Percentiles rank a stretch among this genome's conserved stretches.
Evolutionary conservation across 1,140 invertebrate species (phyloP).

Genomic region (Coenobita brevimanus): DNA sequence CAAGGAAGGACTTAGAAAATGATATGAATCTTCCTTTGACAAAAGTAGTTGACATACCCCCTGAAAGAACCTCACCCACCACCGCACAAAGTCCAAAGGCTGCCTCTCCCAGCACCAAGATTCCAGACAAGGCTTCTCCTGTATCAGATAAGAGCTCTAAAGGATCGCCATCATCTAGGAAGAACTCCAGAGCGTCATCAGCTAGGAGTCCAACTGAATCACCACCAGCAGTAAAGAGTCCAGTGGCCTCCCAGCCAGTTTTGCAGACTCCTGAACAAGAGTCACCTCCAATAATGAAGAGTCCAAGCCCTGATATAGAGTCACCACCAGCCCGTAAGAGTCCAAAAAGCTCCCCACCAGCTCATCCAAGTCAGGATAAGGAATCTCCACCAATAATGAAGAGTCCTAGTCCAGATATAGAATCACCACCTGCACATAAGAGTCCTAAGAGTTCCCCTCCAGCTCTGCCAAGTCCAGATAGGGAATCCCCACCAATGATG

Average conservation of each 20-base stretch:
- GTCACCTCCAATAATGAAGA: conserved; percentile 46
- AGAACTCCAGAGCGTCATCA: not conserved
- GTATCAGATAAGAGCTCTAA: conserved; percentile 20
- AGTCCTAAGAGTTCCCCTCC: conserved; percentile 21
- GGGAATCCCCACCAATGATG: conserved; percentile 33
- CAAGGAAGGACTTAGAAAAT: not conserved
- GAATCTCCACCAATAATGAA: conserved; percentile 47
- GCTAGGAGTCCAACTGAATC: not conserved
- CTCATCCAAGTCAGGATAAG: not conserved
- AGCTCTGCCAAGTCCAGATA: not conserved
- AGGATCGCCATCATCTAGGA: not conserved
- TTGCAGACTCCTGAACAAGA: conserved; percentile 8
- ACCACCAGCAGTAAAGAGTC: conserved; percentile 25
- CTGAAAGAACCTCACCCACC: conserved; percentile 8
- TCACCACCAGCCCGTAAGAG: conserved; percentile 15
- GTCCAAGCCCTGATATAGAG: conserved; percentile 29
- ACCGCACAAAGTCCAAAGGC: no score
- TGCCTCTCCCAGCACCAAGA: conserved; percentile 20
- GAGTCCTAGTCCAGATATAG: conserved; percentile 37
- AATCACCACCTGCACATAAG: not conserved
- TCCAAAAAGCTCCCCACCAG: not conserved
- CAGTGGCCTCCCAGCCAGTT: not conserved
- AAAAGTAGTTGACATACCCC: not conserved
- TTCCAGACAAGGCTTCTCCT: conserved; percentile 23
- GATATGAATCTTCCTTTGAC: conserved; percentile 5